phyloP scores from a whole-genome alignment of 2,797 vertebrate species.

The Pangasius sanitwongsei region DNA sequence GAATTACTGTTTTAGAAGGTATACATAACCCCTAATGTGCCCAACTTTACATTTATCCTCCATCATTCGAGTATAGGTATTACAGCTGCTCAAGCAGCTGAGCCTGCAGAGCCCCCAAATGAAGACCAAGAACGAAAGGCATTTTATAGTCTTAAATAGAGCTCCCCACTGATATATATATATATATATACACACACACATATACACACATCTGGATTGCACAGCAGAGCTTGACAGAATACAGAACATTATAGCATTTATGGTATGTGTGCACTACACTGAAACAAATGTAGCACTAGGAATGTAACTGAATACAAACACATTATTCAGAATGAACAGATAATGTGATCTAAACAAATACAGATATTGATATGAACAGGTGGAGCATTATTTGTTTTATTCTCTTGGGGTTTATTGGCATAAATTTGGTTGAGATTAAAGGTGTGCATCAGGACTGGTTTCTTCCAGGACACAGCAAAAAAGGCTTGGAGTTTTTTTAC shows the following conservation, averaged over 20 bases:
- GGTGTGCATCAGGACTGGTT: neutral
- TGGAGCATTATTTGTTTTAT: neutral
- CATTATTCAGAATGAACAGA: neutral
- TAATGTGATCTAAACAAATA: neutral
- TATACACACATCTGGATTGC: neutral
- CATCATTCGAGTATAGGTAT: neutral
- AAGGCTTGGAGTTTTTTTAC: neutral
- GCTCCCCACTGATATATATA: slow-evolving; percentile 35
- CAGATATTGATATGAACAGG: neutral
- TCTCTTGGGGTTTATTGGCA: neutral
- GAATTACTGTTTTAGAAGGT: slow-evolving; percentile 17
- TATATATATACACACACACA: slow-evolving; percentile 27
- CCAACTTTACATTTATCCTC: slow-evolving; percentile 40
- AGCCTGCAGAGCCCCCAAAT: neutral
- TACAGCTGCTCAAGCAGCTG: slow-evolving; percentile 3
- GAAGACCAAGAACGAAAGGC: slow-evolving; percentile 23
- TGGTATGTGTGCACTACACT: neutral
- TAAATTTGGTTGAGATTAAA: neutral
- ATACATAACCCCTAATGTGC: neutral
- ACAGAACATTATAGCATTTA: neutral
- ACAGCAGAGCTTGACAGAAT: neutral
- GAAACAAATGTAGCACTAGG: neutral
- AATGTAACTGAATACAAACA: neutral
- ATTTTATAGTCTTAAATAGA: slow-evolving; percentile 39
- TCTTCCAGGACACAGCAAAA: neutral